Base-by-base conservation (phyloP, 2,888 invertebrate genomes). In the Hyles lineata region DNA sequence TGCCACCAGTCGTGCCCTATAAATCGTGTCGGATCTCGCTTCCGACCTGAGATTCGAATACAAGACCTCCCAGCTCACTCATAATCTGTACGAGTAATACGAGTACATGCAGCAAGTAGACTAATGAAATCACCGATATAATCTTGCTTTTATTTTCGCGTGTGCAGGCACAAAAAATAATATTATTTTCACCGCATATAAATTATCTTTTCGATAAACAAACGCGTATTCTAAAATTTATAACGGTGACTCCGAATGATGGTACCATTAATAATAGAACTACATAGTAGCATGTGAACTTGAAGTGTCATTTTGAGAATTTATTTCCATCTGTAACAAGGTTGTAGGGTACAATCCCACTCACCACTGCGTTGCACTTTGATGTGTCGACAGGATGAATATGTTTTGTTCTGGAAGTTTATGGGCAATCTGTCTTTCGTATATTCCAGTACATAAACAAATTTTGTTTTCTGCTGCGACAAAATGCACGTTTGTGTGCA, bases 301-400 rank as follows among this genome's bases (percentile, higher is more conserved):
- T 70, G 25, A 32, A 23, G 35, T 60, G 70, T 70, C 55, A 58
- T 21, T 60, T 71, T 71, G 35, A 71, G 60, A 60, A 59, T 71
- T 59, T 60, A 71, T 70, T 35, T 58, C 5, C 21, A 58, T 35
- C 50, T 50, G 52, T 52, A 70, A 70, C 52, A 70, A 58, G 70
- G 25, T 58, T 35, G 7, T 70, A 70, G 52, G n/a, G n/a, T 35
- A 52, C 29, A 70, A 21, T 55, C 29, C 25, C 35, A 58, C n/a
- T 21, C 23, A 61, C 29, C 25, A 50, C 19, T 62, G 19, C 19
- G 43, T 43, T 67, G 9, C n/a, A 62, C n/a, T 67, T 17, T 23
- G 43, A 55, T n/a, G 67, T 6, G 5, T 50, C 15, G 17, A 67
- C 35, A 67, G 50, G 17, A 50, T 67, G 17, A 23, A 43, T 67